Evolutionary conservation across 1,140 invertebrate species (phyloP), one percentile per base, ranked within the genome.

Genomic region (Aphidius ervi): DNA sequence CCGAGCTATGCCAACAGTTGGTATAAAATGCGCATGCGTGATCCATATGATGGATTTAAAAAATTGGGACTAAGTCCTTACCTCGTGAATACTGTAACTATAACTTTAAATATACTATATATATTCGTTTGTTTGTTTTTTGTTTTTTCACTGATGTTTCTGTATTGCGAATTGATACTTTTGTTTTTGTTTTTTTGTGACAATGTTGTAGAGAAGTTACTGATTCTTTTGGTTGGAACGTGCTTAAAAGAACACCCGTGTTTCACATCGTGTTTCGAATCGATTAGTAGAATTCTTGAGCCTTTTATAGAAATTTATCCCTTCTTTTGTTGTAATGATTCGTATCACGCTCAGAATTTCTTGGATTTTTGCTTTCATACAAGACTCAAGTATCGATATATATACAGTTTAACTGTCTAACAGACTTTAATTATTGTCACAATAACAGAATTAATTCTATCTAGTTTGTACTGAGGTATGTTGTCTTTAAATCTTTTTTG

Each of bases 201-300:
- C 52, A 54, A 10, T 3, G 23, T 31, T 31, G 2, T 31, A 31
- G 16, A 16, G 3, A 54, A 54, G 40, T n/a, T 42, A 41, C 39
- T 54, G 52, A 54, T 54, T 37, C 39, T 9, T 54, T 40, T 54
- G 52, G 52, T 37, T 54, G 40, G 42, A 54, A 54, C 39, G 40
- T 42, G 39, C 52, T 42, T n/a, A 54, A 52, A 23, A 23, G 39
- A 41, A 54, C 52, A 54, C 52, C 52, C 52, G 52, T 40, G 52
- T 54, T 54, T 40, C 52, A 41, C 52, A 54, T 54, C 52, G 52
- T 54, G 52, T 54, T 41, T 42, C 5, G 52, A 54, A 54, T 54
- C 52, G 52, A 54, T 54, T 54, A 54, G 39, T 40, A 41, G 39
- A 54, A 54, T 54, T 54, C 52, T 42, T 54, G n/a, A 40, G 16